Base-by-base conservation (phyloP, 2,888 invertebrate genomes). In the Andrena minutula region DNA sequence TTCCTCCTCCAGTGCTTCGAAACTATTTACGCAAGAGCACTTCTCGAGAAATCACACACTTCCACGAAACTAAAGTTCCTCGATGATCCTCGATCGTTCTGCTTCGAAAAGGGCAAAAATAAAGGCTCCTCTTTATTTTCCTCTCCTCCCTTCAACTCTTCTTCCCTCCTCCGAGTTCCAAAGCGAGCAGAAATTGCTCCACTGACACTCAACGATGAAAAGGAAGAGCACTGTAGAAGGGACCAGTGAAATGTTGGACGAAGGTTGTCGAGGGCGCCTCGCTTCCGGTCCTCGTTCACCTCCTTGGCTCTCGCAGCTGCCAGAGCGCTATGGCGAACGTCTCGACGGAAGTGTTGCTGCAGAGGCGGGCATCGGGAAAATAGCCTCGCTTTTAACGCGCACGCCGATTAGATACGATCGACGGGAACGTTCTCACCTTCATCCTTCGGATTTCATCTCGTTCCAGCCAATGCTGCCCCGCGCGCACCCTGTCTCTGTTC, bases 401-500 rank as follows among this genome's bases (percentile, higher is more conserved):
- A 30, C 64, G 35, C 30, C 72, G 82, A 82, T 82, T 82, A 82
- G 83, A 82, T 82, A 82, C 56, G 66, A 61, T 68, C 41, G 47
- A 6, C 65, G 63, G 47, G 23, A 35, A 77, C 83, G 69, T 77
- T 82, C 68, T 65, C 79, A 64, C 71, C 51, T 53, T 71, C 60
- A 56, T 69, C 16, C 74, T 51, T 47, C 75, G 56, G 30, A 81
- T 30, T 70, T 76, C 68, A 69, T 83, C 66, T 64, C 61, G 51
- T 10, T n/a, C 41, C 58, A 56, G 49, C 6, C 53, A 41, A 66
- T 49, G 41, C 41, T 66, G 28, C 69, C 26, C 23, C 47, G 20
- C 12, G 26, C 41, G 16, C 41, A 20, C 35, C 20, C 30, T 23
- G 20, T 23, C 49, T 32, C 20, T 47, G 10, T 28, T 32, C 47